These are phyloP conservation scores for Orientallactaga sibirica DNA, from an alignment of 2,797 vertebrate genomes.

Conservation along the genomic window DNA sequence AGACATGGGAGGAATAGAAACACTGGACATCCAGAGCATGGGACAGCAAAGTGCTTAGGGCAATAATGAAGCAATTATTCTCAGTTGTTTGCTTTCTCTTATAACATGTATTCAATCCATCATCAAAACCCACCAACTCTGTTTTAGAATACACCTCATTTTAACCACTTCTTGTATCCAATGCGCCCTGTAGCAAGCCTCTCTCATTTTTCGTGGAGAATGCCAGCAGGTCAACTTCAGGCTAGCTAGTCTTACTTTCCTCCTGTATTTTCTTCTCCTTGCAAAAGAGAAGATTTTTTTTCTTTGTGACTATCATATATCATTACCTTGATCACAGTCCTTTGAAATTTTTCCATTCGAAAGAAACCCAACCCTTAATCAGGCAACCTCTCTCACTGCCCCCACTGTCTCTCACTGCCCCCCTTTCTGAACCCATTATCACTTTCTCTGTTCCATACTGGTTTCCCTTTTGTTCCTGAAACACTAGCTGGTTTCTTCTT, in stretches of 20 bases:
- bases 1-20: not conserved
- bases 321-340: not conserved
- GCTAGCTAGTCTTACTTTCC: not conserved
- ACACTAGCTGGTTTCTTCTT: not conserved
- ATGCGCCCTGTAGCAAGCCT: not conserved
- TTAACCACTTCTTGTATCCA: not conserved
- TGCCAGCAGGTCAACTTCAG: not conserved
- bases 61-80: constrained; percentile 19
- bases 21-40: not conserved
- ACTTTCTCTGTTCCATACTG: not conserved
- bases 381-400: not conserved
- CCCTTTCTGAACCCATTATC: not conserved
- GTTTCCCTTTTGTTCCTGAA: not conserved
- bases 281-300: not conserved
- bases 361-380: not conserved
- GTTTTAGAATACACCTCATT: not conserved
- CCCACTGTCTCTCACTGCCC: not conserved
- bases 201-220: not conserved
- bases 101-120: not conserved
- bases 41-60: not conserved
- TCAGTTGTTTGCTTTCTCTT: not conserved
- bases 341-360: not conserved
- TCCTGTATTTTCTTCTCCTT: not conserved
- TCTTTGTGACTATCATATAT: not conserved
- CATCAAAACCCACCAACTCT: not conserved